These are phyloP conservation scores for Fregetta grallaria DNA, from an alignment of 2,113 vertebrate species.

Conservation along the genomic window DNA sequence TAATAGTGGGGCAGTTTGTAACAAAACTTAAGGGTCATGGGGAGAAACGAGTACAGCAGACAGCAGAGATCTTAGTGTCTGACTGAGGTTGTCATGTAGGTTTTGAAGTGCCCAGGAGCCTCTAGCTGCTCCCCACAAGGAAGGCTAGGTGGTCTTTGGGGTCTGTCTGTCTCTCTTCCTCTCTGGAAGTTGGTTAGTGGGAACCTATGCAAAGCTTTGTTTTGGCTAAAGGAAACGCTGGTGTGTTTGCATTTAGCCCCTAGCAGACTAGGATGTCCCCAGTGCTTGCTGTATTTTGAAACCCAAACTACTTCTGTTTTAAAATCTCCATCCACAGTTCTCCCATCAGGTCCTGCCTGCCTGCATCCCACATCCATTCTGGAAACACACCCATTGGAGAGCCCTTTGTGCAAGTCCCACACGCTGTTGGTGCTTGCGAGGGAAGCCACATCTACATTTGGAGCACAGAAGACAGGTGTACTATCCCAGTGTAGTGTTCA, in stretches of 20 bases:
- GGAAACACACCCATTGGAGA: neutral
- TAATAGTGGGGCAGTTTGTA: neutral
- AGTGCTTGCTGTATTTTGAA: neutral
- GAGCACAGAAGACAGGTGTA: neutral
- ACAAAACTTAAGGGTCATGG: neutral
- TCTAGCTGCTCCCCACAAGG: neutral
- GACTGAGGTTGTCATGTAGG: neutral
- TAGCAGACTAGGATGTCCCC: neutral
- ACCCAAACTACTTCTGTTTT: neutral
- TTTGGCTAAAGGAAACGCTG: neutral
- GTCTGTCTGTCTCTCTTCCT: neutral
- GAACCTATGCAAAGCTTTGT: neutral
- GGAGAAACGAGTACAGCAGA: neutral
- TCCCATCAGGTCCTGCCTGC: neutral
- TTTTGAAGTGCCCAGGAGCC: neutral
- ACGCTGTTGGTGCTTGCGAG: neutral
- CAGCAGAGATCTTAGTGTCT: neutral
- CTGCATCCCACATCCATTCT: neutral
- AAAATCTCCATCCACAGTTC: neutral
- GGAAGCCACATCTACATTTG: neutral
- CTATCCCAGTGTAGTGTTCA: neutral
- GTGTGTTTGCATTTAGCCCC: neutral
- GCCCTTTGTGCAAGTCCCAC: neutral
- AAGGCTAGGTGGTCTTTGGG: neutral
- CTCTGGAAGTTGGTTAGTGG: neutral